phyloP scores from a whole-genome alignment of 2,113 vertebrate genomes.

The Columba janthina region DNA sequence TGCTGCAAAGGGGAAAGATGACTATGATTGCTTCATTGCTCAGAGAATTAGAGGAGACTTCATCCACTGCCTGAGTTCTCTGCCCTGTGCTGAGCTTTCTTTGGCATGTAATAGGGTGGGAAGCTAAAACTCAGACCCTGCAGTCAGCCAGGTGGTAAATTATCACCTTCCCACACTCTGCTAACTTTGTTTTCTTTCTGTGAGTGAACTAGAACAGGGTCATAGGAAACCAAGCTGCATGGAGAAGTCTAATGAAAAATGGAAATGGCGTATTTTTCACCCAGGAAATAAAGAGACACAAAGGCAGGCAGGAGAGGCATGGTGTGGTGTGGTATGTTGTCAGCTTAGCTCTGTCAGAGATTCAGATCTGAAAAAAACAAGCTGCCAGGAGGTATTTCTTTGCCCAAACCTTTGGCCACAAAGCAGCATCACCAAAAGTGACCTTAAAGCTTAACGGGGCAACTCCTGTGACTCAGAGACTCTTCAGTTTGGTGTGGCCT shows the following conservation, averaged over 20 bases:
- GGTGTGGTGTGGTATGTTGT: rapidly evolving
- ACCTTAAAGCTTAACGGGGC: background rate
- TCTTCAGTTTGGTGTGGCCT: background rate
- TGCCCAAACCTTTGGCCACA: background rate
- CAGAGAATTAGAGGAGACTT: background rate
- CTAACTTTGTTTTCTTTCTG: conserved; percentile 22
- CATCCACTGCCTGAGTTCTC: background rate
- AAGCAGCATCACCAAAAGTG: background rate
- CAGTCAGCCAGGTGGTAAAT: background rate
- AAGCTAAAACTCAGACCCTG: background rate
- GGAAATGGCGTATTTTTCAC: background rate
- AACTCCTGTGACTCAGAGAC: background rate
- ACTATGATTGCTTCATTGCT: background rate
- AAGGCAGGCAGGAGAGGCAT: background rate
- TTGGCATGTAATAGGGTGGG: background rate
- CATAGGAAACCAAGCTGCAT: background rate
- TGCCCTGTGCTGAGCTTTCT: background rate
- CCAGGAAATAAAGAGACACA: background rate
- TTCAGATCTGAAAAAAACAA: background rate
- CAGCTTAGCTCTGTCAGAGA: background rate
- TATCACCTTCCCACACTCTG: background rate
- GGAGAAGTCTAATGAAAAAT: background rate
- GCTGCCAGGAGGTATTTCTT: background rate
- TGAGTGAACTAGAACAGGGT: background rate
- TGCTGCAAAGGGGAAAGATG: background rate